Evolutionary conservation across 2,113 vertebrate genomes (phyloP).

Genomic region (Proterorhinus semilunaris): DNA sequence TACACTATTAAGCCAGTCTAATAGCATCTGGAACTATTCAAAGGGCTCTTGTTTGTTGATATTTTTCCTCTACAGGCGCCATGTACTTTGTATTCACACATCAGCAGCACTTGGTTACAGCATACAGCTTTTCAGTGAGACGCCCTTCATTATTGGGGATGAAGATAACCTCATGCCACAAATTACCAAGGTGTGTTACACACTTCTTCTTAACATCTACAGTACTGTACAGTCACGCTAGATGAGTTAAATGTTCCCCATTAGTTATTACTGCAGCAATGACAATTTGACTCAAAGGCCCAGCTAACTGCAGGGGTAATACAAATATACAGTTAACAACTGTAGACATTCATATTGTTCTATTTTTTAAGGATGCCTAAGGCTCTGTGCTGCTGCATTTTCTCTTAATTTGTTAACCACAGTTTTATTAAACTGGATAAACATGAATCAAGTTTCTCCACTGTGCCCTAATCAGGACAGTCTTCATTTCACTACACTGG

Average conservation of each 20-base stretch:
- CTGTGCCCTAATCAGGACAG: slow-evolving; percentile 80
- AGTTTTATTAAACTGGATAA: too few species aligned
- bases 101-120: slow-evolving; percentile 77
- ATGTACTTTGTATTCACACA: slow-evolving; percentile 78
- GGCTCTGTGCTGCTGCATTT: too few species aligned
- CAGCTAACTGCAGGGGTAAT: too few species aligned
- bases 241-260: too few species aligned
- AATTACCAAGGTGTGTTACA: slow-evolving; percentile 79
- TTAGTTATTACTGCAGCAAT: too few species aligned
- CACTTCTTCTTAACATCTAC: not conserved
- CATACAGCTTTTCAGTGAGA: slow-evolving; percentile 82
- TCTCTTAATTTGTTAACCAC: too few species aligned
- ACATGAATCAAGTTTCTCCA: not conserved
- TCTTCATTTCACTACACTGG: slow-evolving; percentile 78
- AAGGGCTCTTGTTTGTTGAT: not conserved
- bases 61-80: slow-evolving; percentile 73
- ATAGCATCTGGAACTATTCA: too few species aligned
- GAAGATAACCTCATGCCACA: slow-evolving; percentile 83
- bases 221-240: not conserved
- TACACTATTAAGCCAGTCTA: too few species aligned
- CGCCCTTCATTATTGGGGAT: slow-evolving; percentile 84
- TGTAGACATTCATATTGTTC: too few species aligned
- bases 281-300: too few species aligned
- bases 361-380: too few species aligned
- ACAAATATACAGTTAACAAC: not conserved